Evolutionary conservation across 2,888 invertebrate genomes (phyloP), one percentile per base, ranked within the genome.

Genomic region (Tenthredo scrophulariae): DNA sequence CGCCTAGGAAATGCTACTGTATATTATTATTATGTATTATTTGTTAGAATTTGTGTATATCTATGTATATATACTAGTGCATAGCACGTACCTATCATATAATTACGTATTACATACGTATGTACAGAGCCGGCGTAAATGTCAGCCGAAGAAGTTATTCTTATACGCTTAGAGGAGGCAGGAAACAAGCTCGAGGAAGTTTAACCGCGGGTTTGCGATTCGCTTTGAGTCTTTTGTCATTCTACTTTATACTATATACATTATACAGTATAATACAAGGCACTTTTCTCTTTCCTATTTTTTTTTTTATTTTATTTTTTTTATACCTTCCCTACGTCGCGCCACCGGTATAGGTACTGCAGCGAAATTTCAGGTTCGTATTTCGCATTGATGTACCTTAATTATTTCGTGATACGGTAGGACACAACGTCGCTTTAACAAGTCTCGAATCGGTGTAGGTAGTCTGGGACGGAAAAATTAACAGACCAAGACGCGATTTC

Each of bases 171-270:
- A 26, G 62, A 62, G 40, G 26, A 58, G 80, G 62, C 80, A 58
- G 80, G 80, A 80, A 80, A 80, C 62, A 43, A 80, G 62, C 80
- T 29, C 37, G 62, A 80, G 80, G 58, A 80, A 80, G 80, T 80
- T 80, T 40, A 80, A 80, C 80, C 80, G 62, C 80, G 50, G 18
- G 67, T 33, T 67, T 13, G 46, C 74, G 74, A 74, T 74, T 74
- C 74, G 74, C 74, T 40, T n/a, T 9, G 43, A 74, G 46, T n/a
- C 74, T 74, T 46, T 74, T 43, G 67, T 67, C 43, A 72, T 72
- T 43, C 43, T 6, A 9, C 10, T 9, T 74, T 74, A 74, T 43
- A 26, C 10, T 74, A 43, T 74, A 43, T 22, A 72, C 40, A 5
- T 40, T 13, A 50, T 26, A 29, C 22, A 62, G 26, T 67, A 67